A percentile compares a stretch with the other conserved stretches of the same genome.
These are phyloP conservation scores for Vombatus ursinus DNA, from an alignment of 2,113 vertebrate genomes.

Conservation along the genomic window DNA sequence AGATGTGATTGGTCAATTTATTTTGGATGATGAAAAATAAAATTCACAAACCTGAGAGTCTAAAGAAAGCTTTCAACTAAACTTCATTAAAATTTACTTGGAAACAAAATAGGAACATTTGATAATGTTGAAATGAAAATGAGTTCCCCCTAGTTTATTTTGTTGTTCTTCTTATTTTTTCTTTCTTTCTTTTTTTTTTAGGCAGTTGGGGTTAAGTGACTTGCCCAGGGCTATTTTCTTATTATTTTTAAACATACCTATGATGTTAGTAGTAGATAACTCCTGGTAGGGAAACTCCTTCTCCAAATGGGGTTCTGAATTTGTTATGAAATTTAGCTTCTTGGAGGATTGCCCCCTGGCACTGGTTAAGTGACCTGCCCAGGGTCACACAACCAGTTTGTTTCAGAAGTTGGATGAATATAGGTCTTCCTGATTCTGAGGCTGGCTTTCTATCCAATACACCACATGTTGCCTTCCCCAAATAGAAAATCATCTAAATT, in stretches of 20 bases:
- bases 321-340: not conserved
- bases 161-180: no score
- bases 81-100: no score
- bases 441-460: not conserved
- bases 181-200: no score
- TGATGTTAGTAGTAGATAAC: not conserved
- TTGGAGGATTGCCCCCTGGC: not conserved
- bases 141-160: no score
- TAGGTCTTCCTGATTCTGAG: not conserved
- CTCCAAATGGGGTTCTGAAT: not conserved
- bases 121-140: no score
- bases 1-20: not conserved
- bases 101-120: no score
- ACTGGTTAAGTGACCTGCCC: not conserved
- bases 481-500: not conserved
- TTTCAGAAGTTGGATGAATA: not conserved
- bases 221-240: no score
- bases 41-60: no score
- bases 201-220: no score
- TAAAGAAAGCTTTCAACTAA: no score
- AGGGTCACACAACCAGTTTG: not conserved
- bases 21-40: no score
- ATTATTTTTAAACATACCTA: not conserved
- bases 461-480: not conserved
- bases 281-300: not conserved